A percentile compares a stretch with the other conserved stretches of the same genome.
These are phyloP conservation scores for Saguinus midas DNA, from an alignment of 2,113 vertebrate genomes.

Conservation along the genomic window DNA sequence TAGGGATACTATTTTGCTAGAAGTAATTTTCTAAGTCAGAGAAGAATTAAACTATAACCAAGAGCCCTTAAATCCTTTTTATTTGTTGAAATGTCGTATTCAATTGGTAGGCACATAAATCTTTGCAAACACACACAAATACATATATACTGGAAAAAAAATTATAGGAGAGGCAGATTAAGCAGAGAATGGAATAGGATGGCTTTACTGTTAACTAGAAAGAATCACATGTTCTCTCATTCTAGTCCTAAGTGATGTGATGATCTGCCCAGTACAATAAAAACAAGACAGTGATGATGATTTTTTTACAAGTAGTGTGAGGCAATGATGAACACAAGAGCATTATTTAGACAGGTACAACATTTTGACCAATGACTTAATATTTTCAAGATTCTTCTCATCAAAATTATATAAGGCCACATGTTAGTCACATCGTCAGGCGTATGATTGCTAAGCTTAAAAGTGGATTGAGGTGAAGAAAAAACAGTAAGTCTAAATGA, in stretches of 20 bases:
- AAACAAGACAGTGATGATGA: neutral
- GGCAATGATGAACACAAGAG: neutral
- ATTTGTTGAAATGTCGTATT: neutral
- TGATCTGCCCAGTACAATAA: neutral
- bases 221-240: neutral
- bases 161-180: neutral
- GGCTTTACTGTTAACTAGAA: neutral
- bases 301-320: neutral
- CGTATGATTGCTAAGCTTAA: neutral
- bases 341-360: neutral
- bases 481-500: neutral
- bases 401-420: neutral
- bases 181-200: neutral
- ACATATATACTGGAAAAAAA: neutral
- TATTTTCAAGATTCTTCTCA: neutral
- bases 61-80: neutral
- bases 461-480: neutral
- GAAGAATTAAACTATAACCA: neutral
- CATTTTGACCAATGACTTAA: neutral
- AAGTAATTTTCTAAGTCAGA: neutral
- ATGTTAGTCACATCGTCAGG: neutral
- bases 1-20: neutral
- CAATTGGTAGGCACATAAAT: neutral
- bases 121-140: neutral
- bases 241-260: neutral